Evolutionary conservation across 2,888 invertebrate species (phyloP), one percentile per base, ranked within the genome.

Genomic region (Fragum fragum): DNA sequence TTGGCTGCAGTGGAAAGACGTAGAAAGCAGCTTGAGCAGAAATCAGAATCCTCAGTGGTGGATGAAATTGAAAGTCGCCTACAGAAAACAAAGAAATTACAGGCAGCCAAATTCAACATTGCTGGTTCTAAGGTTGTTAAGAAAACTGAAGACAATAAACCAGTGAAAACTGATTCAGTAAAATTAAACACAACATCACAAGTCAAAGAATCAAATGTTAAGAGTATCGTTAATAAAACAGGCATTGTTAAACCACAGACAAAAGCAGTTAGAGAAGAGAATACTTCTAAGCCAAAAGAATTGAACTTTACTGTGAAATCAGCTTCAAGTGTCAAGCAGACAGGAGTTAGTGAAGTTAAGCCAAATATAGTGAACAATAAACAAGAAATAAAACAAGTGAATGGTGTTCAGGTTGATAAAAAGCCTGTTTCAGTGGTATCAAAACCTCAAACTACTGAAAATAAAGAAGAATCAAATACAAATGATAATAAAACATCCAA

Each of bases 1-100:
- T 87, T 92, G 73, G 92, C 91, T 16, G 94, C 94, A 6, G 92
- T 94, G 2, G 92, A 91, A n/a, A 91, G 87, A 73, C 81, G 94
- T 18, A 89, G 93, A 59, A 83, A 83, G 47, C 66, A 90, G n/a
- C 87, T 94, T 7, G 91, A 92, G 23, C 87, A 90, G 66, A 72
- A 74, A 21, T 79, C 89, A n/a, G 89, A 91, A 52, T 81, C 82
- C 18, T 76, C 85, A 16, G 88, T 93, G 59, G 90, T 93, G 28
- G 89, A 91, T n/a, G 87, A 86, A 47, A 93, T 93, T 36, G 93
- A 93, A 81, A 87, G 88, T 47, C 86, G 88, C 57, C 83, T 93
- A 21, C 89, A 92, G 75, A 91, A 91, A 76, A 90, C 89, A 21
- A 93, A 92, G 86, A 93, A 93, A 78, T 81, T 93, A 18, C 93